A percentile compares a stretch with the other conserved stretches of the same genome.
Conservation (phyloP, 2,888 invertebrate genomes). For the Drosophila helvetica region DNA sequence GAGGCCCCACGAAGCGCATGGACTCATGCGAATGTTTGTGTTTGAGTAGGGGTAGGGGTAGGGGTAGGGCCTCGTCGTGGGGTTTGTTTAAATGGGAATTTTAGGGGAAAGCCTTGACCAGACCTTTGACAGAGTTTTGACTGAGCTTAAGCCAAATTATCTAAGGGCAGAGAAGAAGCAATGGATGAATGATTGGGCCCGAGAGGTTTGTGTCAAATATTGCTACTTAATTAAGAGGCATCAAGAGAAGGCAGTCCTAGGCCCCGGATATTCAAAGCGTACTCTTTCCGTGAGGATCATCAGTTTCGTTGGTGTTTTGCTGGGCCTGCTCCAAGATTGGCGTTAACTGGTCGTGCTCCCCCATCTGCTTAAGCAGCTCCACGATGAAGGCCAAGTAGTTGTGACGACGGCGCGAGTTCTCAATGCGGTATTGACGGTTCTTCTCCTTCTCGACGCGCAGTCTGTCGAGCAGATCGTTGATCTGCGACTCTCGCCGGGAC, state of each 20-base stretch:
- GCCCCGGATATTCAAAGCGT: too few relatives aligned
- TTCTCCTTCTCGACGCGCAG: conserved; percentile 94
- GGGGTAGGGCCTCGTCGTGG: background rate
- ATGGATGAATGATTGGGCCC: background rate
- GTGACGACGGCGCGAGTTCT: conserved; percentile 96
- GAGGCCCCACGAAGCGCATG: background rate
- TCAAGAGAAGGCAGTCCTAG: background rate
- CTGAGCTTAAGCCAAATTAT: background rate
- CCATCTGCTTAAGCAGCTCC: conserved; percentile 95
- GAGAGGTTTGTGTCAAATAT: background rate
- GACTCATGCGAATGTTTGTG: background rate
- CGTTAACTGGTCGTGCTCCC: conserved; percentile 94
- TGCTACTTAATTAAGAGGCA: background rate
- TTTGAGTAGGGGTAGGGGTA: background rate
- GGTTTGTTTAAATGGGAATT: background rate
- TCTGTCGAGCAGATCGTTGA: conserved; percentile 88
- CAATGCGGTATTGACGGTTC: conserved; percentile 90
- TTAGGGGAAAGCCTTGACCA: background rate
- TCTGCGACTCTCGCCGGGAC: conserved; percentile 88
- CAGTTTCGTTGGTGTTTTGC: conserved; percentile 63
- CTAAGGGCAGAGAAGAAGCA: background rate
- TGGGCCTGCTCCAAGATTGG: conserved; percentile 95
- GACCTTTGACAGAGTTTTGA: background rate
- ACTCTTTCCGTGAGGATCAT: too few relatives aligned
- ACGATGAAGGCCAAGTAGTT: conserved; percentile 99